A percentile compares a stretch with the other conserved stretches of the same genome.
These are phyloP conservation scores for Apamea epomidion DNA, from an alignment of 2,888 invertebrate genomes.

Conservation along the genomic window DNA sequence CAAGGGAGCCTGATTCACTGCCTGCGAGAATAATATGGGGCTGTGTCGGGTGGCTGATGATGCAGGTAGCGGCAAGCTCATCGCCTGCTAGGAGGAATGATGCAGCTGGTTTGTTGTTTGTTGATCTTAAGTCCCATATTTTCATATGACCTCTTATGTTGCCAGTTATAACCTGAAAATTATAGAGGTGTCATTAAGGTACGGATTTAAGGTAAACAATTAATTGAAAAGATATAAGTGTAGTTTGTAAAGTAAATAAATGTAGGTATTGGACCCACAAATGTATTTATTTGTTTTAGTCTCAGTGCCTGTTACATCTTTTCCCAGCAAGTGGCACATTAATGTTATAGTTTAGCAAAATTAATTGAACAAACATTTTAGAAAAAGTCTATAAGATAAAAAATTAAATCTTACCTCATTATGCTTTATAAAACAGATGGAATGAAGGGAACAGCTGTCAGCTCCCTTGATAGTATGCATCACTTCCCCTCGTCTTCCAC, in stretches of 20 bases:
- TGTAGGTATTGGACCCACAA: not conserved
- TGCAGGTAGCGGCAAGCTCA: constrained; percentile 93
- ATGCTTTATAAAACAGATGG: constrained; percentile 93
- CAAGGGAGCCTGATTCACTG: constrained; percentile 95
- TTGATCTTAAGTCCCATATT: constrained; percentile 95
- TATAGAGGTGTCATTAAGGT: not conserved
- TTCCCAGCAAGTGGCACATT: not conserved
- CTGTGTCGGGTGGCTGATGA: constrained; percentile 96
- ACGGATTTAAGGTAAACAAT: not conserved
- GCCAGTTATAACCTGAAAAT: constrained; percentile 93
- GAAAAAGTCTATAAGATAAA: too few species aligned
- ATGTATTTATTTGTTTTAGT: not conserved
- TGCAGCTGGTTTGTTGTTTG: constrained; percentile 91
- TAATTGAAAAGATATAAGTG: not conserved
- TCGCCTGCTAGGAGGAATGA: constrained; percentile 94
- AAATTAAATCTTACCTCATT: constrained; percentile 82
- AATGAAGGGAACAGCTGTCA: constrained; percentile 95
- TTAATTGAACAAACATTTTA: not conserved
- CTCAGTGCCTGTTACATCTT: not conserved
- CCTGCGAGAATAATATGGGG: constrained; percentile 96
- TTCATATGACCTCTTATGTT: constrained; percentile 97
- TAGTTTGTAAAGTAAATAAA: not conserved
- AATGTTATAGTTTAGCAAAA: not conserved
- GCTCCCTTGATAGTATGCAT: constrained; percentile 91
- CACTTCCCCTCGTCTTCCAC: constrained; percentile 84